Conservation (phyloP, 2,888 invertebrate species). For the Campaea margaritaria region DNA sequence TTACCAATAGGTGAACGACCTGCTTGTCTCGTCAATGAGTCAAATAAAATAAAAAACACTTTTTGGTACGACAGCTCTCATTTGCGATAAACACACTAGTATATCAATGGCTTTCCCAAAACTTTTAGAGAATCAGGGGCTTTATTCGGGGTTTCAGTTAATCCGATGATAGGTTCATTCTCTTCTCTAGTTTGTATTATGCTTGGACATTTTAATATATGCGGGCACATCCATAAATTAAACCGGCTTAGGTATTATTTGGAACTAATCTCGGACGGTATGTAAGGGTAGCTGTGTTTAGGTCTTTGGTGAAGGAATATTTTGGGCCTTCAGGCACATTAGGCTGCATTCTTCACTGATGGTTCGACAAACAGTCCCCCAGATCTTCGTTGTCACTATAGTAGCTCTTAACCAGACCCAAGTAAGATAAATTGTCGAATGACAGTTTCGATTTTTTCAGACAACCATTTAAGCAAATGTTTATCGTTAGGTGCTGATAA, state of each 20-base stretch:
- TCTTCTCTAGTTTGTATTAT: slow-evolving; percentile 49
- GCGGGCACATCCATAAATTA: slow-evolving; percentile 50
- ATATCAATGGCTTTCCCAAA: slow-evolving; percentile 31
- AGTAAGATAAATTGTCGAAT: too few species aligned
- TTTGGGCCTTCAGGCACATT: background rate
- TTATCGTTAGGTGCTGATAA: too few species aligned
- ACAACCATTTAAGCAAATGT: too few species aligned
- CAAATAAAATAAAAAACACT: background rate
- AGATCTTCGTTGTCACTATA: too few species aligned
- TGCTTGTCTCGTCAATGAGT: too few species aligned
- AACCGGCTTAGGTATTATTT: slow-evolving; percentile 37
- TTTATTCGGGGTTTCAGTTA: slow-evolving; percentile 37
- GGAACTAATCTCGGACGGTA: slow-evolving; percentile 38
- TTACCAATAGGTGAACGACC: too few species aligned
- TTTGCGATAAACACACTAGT: slow-evolving; percentile 29
- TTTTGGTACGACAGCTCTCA: slow-evolving; percentile 1
- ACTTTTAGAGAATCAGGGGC: slow-evolving; percentile 33
- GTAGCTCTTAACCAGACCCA: too few species aligned
- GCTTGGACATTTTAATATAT: slow-evolving; percentile 55
- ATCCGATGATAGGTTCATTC: slow-evolving; percentile 56
- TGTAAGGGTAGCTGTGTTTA: slow-evolving; percentile 9
- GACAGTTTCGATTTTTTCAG: too few species aligned
- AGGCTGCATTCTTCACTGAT: background rate
- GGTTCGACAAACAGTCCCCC: too few species aligned
- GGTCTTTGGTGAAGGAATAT: slow-evolving; percentile 8